Base-by-base conservation (phyloP, 2,113 vertebrate genomes). In the Phaethornis superciliosus region DNA sequence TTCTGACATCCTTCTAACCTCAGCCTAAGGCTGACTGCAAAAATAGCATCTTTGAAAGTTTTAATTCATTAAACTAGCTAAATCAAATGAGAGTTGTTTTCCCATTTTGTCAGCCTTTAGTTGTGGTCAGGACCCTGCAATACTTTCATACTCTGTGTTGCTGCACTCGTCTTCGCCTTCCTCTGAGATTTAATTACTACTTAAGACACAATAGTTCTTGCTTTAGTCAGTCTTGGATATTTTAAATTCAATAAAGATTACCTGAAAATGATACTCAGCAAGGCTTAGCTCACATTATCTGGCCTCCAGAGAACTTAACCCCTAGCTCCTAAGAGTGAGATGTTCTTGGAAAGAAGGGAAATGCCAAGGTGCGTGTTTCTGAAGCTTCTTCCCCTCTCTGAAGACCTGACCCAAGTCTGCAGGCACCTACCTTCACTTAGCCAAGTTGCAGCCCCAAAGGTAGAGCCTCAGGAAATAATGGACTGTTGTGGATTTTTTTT, bases 211-310 rank as follows among this genome's bases (percentile, higher is more conserved):
- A 15, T 20, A 49, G 17, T 10, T 63, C 44, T 70, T 40, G 8
- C 24, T 94, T 83, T 70, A 89, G 26, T 70, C 0, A 0, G 9
- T 72, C 33, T 85, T 11, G 1, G 23, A 6, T n/a, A 24, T 15
- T 85, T 85, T 6, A 88, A 33, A 33, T 87, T 78, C 18, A 75
- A 5, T 68, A 55, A 84, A 78, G 65, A 68, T 56, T 81, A 35
- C 23, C 28, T 68, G 33, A 18, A 81, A 67, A 42, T 60, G 9
- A 23, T 69, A 20, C 44, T 80, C 30, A 51, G 2, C 15, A 84
- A 75, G 33, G 44, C 44, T 85, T 81, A 75, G 12, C 54, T 62
- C 42, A 54, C 58, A 26, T 24, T 81, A 20, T 32, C 40, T 64
- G 33, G 16, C 40, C 51, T 88, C 37, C 51, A 80, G 60, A 54